Percentiles rank a stretch among this genome's conserved stretches.
Evolutionary conservation across 2,113 vertebrate genomes (phyloP).

Genomic region (Solenodon paradoxus): DNA sequence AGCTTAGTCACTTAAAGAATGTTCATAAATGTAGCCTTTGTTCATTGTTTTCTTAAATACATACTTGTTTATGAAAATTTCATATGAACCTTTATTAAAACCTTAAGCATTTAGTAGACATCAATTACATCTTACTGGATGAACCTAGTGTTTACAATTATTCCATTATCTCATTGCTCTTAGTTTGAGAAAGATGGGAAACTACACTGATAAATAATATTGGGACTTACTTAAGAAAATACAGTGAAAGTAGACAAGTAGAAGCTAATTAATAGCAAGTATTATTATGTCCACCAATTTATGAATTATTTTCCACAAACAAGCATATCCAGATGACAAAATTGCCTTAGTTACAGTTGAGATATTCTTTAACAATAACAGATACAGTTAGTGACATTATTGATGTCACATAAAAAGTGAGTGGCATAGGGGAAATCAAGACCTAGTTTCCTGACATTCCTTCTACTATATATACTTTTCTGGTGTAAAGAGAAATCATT

Average conservation of each 20-base stretch:
- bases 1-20: not conserved
- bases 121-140: not conserved
- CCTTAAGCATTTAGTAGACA: not conserved
- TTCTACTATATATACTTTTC: not conserved
- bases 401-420: not conserved
- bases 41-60: conserved; percentile 37
- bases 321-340: not conserved
- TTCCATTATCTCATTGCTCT: not conserved
- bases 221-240: conserved; percentile 21
- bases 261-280: not conserved
- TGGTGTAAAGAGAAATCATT: not conserved
- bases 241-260: not conserved
- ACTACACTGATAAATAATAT: not conserved
- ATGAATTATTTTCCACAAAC: conserved; percentile 10
- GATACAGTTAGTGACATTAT: not conserved
- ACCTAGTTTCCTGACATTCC: not conserved
- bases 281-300: not conserved
- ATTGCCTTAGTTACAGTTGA: not conserved
- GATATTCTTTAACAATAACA: not conserved
- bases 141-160: not conserved
- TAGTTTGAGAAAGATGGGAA: not conserved
- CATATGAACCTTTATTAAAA: conserved; percentile 28
- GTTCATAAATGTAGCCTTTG: not conserved
- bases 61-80: conserved; percentile 8
- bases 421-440: not conserved